Evolutionary conservation across 2,113 vertebrate species (phyloP).

Genomic region (Polyodon spathula): DNA sequence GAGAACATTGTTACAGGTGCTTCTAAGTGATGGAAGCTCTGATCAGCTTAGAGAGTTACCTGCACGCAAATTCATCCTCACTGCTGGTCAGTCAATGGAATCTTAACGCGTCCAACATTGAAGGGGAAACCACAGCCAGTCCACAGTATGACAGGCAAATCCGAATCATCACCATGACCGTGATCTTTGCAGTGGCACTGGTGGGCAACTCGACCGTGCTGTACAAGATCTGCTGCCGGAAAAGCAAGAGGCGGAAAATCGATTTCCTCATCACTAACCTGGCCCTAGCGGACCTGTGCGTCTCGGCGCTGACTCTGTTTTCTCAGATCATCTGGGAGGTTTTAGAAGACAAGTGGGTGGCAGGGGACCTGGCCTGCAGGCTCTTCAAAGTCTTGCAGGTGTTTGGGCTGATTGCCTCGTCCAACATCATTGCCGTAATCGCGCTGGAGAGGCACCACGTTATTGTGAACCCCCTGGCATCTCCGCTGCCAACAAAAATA

Average conservation of each 20-base stretch:
- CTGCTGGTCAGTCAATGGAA: slow-evolving; percentile 1
- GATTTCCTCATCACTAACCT: slow-evolving; percentile 50
- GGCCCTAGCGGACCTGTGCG: slow-evolving; percentile 48
- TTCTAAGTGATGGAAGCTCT: background rate
- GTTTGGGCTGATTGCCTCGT: slow-evolving; percentile 41
- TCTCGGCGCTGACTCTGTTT: slow-evolving; percentile 33
- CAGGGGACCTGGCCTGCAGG: slow-evolving; percentile 36
- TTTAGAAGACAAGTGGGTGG: slow-evolving; percentile 17
- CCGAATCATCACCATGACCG: slow-evolving; percentile 24
- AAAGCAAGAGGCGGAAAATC: slow-evolving; percentile 34
- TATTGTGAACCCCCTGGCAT: slow-evolving; percentile 21
- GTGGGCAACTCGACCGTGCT: slow-evolving; percentile 43
- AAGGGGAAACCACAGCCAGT: background rate
- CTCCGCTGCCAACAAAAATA: slow-evolving; percentile 29
- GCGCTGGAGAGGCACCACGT: slow-evolving; percentile 43
- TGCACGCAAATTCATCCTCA: background rate
- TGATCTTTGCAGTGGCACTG: slow-evolving; percentile 34
- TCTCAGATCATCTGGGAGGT: slow-evolving; percentile 36
- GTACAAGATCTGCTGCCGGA: slow-evolving; percentile 30
- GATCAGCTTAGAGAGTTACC: background rate
- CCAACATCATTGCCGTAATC: slow-evolving; percentile 43
- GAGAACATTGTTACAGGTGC: too few species aligned
- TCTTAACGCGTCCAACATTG: background rate
- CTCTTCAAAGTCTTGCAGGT: slow-evolving; percentile 36
- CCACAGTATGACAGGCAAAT: slow-evolving; percentile 14